Base-by-base conservation (phyloP, 2,888 invertebrate genomes). In the Ectemnius continuus region DNA sequence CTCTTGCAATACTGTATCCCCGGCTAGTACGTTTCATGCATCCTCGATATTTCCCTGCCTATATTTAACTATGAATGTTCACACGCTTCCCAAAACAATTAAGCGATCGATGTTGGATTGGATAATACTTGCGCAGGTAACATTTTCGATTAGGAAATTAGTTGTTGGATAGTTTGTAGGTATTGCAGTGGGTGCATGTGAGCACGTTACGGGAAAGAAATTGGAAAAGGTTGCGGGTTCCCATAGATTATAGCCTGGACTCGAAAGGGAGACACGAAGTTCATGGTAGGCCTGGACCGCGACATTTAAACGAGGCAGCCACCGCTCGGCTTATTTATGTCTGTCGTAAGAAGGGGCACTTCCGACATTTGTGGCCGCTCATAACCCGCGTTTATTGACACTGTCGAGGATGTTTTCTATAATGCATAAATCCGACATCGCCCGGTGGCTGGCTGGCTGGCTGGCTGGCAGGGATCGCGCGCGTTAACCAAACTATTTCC, bases 331-430 rank as follows among this genome's bases (percentile, higher is more conserved):
- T 83, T 83, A 83, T 83, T 83, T 83, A 83, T 83, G 78, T 56
- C 79, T 61, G 67, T 81, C 81, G 78, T 83, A 83, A 83, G 83
- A 58, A 83, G 75, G 79, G 83, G 81, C 81, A 83, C 83, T 83
- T 83, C 77, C 81, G 83, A 83, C 83, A 71, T 83, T 83, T 83
- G 83, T 81, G 75, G 78, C 36, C 75, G 70, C 81, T 81, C 83
- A 81, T 83, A 83, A 83, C 81, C 81, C 67, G 70, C 76, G 79
- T 83, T 83, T 83, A 83, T 83, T 78, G 83, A 83, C 83, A 83
- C 81, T 73, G 83, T 83, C 81, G 81, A 79, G 81, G 79, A 78
- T 78, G 79, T 70, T 79, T 76, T 63, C 67, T 78, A 69, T 81
- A 78, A 79, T 79, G 73, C 78, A 69, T 64, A 62, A 75, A 79